Evolutionary conservation across 2,797 vertebrate genomes (phyloP).

Genomic region (Clarias fuscus): DNA sequence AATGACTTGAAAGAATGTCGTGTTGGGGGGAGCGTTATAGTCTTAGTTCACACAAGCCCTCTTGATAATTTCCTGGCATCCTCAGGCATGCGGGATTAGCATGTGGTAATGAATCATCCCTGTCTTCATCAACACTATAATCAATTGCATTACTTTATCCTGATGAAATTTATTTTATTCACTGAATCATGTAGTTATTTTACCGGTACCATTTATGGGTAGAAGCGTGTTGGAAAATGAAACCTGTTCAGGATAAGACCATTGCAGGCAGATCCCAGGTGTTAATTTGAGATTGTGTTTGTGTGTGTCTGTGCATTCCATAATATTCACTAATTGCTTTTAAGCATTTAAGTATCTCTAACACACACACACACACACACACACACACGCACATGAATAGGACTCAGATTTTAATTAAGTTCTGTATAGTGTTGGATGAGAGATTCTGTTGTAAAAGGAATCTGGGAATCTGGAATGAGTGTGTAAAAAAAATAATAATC

Average conservation of each 20-base stretch:
- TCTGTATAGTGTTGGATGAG: not conserved
- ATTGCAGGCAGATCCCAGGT: slow-evolving; percentile 66
- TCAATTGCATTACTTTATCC: not conserved
- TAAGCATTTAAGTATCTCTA: slow-evolving; percentile 61
- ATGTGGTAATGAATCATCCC: slow-evolving; percentile 2
- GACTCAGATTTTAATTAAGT: not conserved
- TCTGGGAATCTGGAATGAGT: not conserved
- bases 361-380: not conserved
- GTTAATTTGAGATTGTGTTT: slow-evolving; percentile 58
- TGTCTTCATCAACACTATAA: not conserved
- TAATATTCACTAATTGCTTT: slow-evolving; percentile 72
- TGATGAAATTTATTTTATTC: not conserved
- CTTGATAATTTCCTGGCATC: not conserved
- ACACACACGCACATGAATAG: slow-evolving; percentile 1
- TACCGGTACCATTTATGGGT: not conserved
- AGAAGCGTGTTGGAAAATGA: not conserved
- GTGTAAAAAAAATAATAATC: not conserved
- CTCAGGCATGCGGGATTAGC: not conserved
- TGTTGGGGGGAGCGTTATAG: not conserved
- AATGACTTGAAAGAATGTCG: not conserved
- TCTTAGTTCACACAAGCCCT: slow-evolving; percentile 5
- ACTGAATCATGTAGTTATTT: not conserved
- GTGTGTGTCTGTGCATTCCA: slow-evolving; percentile 54
- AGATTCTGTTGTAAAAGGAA: not conserved
- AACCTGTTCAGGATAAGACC: slow-evolving; percentile 43